These are phyloP conservation scores for Agrotis clavis DNA, from an alignment of 2,888 invertebrate species.

Conservation along the genomic window DNA sequence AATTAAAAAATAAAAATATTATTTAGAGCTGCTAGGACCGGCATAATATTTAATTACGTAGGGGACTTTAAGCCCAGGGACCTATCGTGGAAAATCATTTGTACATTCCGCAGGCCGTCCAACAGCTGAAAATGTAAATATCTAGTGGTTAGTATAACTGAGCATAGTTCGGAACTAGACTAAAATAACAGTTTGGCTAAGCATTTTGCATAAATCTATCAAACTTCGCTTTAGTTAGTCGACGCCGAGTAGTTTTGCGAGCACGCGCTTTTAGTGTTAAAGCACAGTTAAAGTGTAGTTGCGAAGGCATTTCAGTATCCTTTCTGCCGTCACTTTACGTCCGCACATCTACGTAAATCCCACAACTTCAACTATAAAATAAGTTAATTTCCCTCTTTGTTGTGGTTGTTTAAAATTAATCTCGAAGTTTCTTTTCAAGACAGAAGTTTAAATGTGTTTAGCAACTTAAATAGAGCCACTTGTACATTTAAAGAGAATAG, in stretches of 20 bases:
- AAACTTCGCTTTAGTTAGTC: constrained; percentile 60
- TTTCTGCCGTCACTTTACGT: constrained; percentile 28
- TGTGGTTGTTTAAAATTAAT: constrained; percentile 32
- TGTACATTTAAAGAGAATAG: constrained; percentile 19
- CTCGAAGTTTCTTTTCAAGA: constrained; percentile 23
- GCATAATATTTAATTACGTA: constrained; percentile 43
- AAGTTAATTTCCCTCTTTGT: constrained; percentile 20
- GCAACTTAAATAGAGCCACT: constrained; percentile 33
- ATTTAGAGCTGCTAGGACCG: constrained; percentile 27
- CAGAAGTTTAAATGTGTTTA: constrained; percentile 37
- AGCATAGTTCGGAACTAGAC: constrained; percentile 56
- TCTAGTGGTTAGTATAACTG: constrained; percentile 30
- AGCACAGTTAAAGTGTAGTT: constrained; percentile 55
- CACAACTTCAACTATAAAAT: constrained; percentile 35
- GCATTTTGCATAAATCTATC: constrained; percentile 64
- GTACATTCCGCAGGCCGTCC: background rate
- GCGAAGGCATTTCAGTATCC: constrained; percentile 60
- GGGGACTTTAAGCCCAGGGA: constrained; percentile 13
- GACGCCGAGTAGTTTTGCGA: constrained; percentile 46
- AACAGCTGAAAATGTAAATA: constrained; percentile 13
- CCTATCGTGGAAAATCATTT: constrained; percentile 32
- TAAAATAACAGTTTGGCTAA: constrained; percentile 62
- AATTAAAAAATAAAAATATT: constrained; percentile 52
- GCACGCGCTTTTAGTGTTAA: constrained; percentile 52
- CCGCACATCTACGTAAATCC: constrained; percentile 14